phyloP scores from a whole-genome alignment of 2,888 invertebrate species.

The Volucella zonaria region DNA sequence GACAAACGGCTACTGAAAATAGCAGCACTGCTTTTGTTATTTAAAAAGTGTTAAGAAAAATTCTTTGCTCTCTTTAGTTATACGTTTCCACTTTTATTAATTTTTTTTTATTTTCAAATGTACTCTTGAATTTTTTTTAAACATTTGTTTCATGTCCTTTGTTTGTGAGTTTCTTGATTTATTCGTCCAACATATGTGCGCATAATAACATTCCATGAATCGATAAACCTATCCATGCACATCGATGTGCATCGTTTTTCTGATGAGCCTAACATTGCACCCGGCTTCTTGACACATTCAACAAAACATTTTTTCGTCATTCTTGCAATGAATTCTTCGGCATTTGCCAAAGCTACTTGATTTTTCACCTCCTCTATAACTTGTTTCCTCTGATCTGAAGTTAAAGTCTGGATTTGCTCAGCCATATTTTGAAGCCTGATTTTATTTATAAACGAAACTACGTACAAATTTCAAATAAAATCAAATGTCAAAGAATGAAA shows the following conservation, averaged over 20 bases:
- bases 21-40: no score
- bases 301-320: constrained; percentile 97
- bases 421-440: constrained; percentile 18
- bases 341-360: constrained; percentile 94
- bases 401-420: constrained; percentile 5
- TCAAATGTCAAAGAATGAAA: no score
- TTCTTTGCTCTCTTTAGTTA: no score
- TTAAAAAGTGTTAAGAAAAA: no score
- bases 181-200: constrained; percentile 92
- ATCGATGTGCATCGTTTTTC: constrained; percentile 97
- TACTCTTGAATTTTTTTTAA: no score
- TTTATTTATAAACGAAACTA: neutral
- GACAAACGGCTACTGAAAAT: no score
- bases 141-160: neutral
- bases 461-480: neutral
- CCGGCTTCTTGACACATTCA: constrained; percentile 94
- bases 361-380: constrained; percentile 96
- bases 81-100: no score
- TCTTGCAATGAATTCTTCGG: constrained; percentile 92
- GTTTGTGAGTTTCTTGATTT: constrained; percentile 85
- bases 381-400: constrained; percentile 89
- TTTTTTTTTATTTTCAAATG: no score
- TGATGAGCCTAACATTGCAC: constrained; percentile 91
- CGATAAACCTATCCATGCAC: constrained; percentile 98
- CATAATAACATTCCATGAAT: constrained; percentile 95